Base-by-base conservation (phyloP, 2,113 vertebrate species). In the Melierax canorus region DNA sequence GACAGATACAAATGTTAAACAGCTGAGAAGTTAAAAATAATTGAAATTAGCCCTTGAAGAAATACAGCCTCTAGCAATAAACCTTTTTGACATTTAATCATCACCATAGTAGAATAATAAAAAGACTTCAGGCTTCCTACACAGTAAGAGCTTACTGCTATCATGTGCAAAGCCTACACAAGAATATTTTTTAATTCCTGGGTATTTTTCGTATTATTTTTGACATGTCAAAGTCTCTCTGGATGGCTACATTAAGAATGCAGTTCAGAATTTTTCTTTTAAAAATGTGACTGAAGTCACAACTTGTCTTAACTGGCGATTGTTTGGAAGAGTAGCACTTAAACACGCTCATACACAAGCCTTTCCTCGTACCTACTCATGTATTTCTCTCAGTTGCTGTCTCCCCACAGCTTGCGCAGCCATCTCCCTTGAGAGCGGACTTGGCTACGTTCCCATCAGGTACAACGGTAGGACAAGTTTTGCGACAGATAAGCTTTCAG, bases 41-140 rank as follows among this genome's bases (percentile, higher is more conserved):
- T 78, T 84, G 64, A 84, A 93, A 75, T 79, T 72, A 87, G 21
- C 6, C 19, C 38, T 91, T 79, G 58, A 92, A 87, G 62, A 95
- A 82, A 39, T 73, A 53, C 39, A 79, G 34, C 66, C 10, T 71
- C 51, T 81, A 67, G 43, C 64, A 75, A 85, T 30, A 85, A 91
- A 90, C 34, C 0, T 15, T 84, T 92, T 45, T 34, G 4, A 62
- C 0, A 4, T 88, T 73, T 92, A 86, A 45, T 88, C 81, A 83
- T 86, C 48, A 38, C 32, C 16, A 22, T 41, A 51, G 6, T 41
- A 90, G 80, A 92, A 92, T 68, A 92, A 77, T 80, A 73, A 60
- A 60, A 92, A 94, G 8, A 75, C 24, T 95, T 96, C 43, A 86
- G 46, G 53, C 71, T 73, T 96, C 74, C 93, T 38, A 79, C 81